Percentiles rank a stretch among this genome's conserved stretches.
phyloP scores from a whole-genome alignment of 2,113 vertebrate species.

The Xiphophorus couchianus region DNA sequence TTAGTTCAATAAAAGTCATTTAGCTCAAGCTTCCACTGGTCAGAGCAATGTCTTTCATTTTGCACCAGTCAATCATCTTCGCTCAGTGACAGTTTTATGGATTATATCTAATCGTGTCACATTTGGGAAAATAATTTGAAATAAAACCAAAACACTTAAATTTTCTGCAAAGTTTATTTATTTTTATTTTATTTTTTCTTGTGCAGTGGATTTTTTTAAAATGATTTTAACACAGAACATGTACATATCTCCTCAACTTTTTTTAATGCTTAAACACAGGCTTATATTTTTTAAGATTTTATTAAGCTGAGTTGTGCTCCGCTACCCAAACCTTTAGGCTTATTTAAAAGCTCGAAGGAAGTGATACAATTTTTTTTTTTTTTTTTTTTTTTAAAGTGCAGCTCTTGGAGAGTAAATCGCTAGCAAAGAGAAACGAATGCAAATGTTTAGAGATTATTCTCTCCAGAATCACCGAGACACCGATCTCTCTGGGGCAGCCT shows the following conservation, averaged over 20 bases:
- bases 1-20: slow-evolving; percentile 9
- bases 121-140: slow-evolving; percentile 56
- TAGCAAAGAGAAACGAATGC: not conserved
- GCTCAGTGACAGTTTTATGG: slow-evolving; percentile 21
- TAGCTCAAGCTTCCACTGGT: not conserved
- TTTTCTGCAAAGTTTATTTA: not conserved
- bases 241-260: too few species aligned
- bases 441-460: not conserved
- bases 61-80: slow-evolving; percentile 30
- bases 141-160: slow-evolving; percentile 62
- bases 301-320: not conserved
- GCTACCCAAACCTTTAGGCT: not conserved
- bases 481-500: slow-evolving; percentile 64
- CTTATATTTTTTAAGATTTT: too few species aligned
- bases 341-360: not conserved
- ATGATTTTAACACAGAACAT: too few species aligned
- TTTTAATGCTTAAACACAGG: too few species aligned
- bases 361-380: slow-evolving; percentile 47
- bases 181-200: too few species aligned
- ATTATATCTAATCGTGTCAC: slow-evolving; percentile 49
- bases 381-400: slow-evolving; percentile 68
- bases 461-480: slow-evolving; percentile 81
- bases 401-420: slow-evolving; percentile 5
- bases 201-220: not conserved
- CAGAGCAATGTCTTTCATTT: not conserved